Conservation (phyloP, 2,113 vertebrate genomes). For the Ifrita kowaldi region DNA sequence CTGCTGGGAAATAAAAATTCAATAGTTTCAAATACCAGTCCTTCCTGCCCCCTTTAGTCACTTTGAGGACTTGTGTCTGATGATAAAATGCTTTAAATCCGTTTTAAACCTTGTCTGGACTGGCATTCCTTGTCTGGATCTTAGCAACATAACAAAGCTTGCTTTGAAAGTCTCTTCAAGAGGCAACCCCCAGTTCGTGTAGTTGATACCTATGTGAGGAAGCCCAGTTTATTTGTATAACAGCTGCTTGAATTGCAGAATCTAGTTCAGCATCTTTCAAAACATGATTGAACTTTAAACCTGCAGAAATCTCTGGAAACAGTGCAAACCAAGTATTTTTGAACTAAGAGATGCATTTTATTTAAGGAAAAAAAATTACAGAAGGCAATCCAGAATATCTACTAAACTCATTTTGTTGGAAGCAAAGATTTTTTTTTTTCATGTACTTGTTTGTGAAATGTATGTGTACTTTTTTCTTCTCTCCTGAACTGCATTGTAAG, state of each 20-base stretch:
- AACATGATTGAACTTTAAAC: not conserved
- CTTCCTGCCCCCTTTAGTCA: constrained; percentile 24
- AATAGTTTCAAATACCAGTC: constrained; percentile 27
- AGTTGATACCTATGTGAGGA: not conserved
- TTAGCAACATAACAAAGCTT: constrained; percentile 59
- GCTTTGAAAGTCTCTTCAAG: constrained; percentile 18
- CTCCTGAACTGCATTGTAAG: not conserved
- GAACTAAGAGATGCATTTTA: not conserved
- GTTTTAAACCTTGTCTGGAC: constrained; percentile 30
- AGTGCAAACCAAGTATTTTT: not conserved
- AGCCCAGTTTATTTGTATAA: not conserved
- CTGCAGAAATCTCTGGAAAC: not conserved
- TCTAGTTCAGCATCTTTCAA: not conserved
- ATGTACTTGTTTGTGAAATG: not conserved
- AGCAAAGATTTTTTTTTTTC: not conserved
- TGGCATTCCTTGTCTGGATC: constrained; percentile 34
- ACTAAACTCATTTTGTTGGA: not conserved
- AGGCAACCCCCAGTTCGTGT: not conserved
- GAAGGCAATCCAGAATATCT: not conserved
- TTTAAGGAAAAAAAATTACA: not conserved
- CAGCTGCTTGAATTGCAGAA: not conserved
- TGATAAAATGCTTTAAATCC: constrained; percentile 52
- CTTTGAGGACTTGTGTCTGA: constrained; percentile 5
- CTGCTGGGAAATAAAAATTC: constrained; percentile 51
- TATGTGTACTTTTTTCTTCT: not conserved